phyloP scores from a whole-genome alignment of 2,797 vertebrate species.

The Coranthus polyacanthus region DNA sequence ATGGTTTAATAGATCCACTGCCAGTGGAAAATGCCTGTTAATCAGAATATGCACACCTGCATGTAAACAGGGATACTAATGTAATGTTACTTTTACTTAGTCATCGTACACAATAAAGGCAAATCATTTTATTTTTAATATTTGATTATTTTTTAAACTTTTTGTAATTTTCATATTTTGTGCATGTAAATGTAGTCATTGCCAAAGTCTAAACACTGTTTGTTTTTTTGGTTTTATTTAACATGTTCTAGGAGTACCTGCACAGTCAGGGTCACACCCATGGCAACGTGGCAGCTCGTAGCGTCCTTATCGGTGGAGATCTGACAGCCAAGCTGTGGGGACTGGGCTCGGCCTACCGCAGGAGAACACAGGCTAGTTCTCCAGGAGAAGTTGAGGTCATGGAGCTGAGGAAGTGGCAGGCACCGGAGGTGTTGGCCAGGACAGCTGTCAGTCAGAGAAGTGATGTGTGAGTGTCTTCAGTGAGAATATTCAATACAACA shows the following conservation, averaged over 20 bases:
- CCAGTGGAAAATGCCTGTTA: too few relatives aligned
- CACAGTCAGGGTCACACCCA: conserved; percentile 87
- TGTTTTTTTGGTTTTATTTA: not conserved
- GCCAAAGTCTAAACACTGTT: not conserved
- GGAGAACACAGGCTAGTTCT: conserved; percentile 32
- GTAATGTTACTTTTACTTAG: too few relatives aligned
- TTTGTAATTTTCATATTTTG: too few relatives aligned
- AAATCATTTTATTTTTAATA: too few relatives aligned
- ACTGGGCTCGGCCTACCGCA: conserved; percentile 85
- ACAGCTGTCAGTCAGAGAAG: conserved; percentile 78
- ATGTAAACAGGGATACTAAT: too few relatives aligned
- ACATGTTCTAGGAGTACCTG: conserved; percentile 87
- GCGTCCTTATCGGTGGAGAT: conserved; percentile 88
- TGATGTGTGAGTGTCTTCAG: conserved; percentile 86
- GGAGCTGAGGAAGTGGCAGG: conserved; percentile 90
- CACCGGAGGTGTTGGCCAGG: conserved; percentile 89
- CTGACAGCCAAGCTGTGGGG: conserved; percentile 90
- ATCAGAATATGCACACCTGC: too few relatives aligned
- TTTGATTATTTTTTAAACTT: too few relatives aligned
- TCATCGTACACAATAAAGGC: too few relatives aligned
- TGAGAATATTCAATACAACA: not conserved
- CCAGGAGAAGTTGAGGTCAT: conserved; percentile 28
- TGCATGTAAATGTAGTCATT: too few relatives aligned
- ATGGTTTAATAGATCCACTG: too few relatives aligned
- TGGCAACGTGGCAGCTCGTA: conserved; percentile 91